A percentile compares a stretch with the other conserved stretches of the same genome.
These are phyloP conservation scores for Cerastis leucographa DNA, from an alignment of 2,888 invertebrate genomes.

Conservation along the genomic window DNA sequence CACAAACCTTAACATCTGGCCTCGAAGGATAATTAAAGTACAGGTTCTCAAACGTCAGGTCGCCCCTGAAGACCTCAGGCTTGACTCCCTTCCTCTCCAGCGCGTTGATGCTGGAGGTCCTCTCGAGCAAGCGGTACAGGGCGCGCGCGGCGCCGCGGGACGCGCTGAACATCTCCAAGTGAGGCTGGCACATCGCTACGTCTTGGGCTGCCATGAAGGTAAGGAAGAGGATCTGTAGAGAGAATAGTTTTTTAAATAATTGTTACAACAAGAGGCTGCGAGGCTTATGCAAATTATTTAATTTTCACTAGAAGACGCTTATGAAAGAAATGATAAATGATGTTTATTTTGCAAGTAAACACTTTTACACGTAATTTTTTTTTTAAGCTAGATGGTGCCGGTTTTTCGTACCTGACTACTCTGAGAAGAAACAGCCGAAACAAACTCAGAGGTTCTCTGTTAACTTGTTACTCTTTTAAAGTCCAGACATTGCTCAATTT, in stretches of 20 bases:
- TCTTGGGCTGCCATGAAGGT: slow-evolving; percentile 94
- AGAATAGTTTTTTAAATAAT: too few relatives aligned
- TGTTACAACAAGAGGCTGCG: background rate
- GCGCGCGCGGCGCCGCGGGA: slow-evolving; percentile 94
- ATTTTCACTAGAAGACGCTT: too few relatives aligned
- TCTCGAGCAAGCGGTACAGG: slow-evolving; percentile 93
- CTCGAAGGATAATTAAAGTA: slow-evolving; percentile 95
- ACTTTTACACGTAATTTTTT: too few relatives aligned
- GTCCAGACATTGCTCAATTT: too few relatives aligned
- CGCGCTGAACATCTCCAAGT: slow-evolving; percentile 93
- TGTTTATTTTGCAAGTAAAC: too few relatives aligned
- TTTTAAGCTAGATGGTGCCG: too few relatives aligned
- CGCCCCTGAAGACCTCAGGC: slow-evolving; percentile 90
- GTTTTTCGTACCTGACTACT: too few relatives aligned
- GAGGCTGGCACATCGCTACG: slow-evolving; percentile 93
- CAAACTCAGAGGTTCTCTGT: too few relatives aligned
- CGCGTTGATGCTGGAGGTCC: slow-evolving; percentile 82
- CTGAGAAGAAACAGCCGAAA: too few relatives aligned
- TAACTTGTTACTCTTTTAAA: too few relatives aligned
- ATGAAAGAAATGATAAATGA: too few relatives aligned
- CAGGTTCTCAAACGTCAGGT: slow-evolving; percentile 93
- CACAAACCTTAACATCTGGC: slow-evolving; percentile 92
- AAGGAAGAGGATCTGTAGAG: slow-evolving; percentile 92
- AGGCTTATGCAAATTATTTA: background rate
- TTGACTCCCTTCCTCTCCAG: slow-evolving; percentile 83